phyloP scores from a whole-genome alignment of 2,113 vertebrate species.

The Cephalopterus ornatus region DNA sequence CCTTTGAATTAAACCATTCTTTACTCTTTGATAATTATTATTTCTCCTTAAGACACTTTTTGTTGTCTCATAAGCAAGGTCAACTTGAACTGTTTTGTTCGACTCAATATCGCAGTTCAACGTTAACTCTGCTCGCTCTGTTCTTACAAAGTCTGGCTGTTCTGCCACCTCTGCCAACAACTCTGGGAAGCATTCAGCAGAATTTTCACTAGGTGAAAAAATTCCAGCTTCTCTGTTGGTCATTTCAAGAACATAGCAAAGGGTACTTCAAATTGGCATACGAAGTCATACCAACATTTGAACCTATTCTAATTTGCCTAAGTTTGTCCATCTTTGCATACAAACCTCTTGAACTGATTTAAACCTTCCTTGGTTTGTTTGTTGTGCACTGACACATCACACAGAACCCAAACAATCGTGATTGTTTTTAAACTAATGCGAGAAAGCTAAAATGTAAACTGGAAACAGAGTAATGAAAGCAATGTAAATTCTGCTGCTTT shows the following conservation, averaged over 20 bases:
- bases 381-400: neutral
- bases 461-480: neutral
- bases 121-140: neutral
- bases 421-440: neutral
- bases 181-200: neutral
- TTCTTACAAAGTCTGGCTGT: neutral
- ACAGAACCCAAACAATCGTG: neutral
- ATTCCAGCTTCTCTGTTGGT: neutral
- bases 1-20: constrained; percentile 71
- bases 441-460: neutral
- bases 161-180: neutral
- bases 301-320: neutral
- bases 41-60: constrained; percentile 70
- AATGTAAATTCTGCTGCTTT: neutral
- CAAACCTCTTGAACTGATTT: neutral
- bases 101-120: neutral
- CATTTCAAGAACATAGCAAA: neutral
- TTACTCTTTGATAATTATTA: constrained; percentile 66
- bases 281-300: neutral
- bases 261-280: neutral
- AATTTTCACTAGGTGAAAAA: neutral
- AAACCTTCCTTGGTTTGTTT: neutral
- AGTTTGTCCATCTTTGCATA: neutral
- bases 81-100: constrained; percentile 56
- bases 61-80: constrained; percentile 62